Evolutionary conservation across 2,888 invertebrate genomes (phyloP).

Genomic region (Diarsia rubi): DNA sequence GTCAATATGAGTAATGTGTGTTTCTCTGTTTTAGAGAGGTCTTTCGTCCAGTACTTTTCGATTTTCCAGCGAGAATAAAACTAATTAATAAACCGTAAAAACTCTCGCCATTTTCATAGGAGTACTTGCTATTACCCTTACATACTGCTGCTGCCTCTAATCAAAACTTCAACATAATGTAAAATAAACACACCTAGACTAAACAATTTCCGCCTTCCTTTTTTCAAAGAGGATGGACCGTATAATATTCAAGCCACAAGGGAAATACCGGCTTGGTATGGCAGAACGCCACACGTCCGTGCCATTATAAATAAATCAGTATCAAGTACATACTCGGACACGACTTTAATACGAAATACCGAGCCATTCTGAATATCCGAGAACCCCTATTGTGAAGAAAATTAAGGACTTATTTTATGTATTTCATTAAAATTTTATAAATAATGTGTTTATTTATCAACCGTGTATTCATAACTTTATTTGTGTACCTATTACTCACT

Average conservation of each 20-base stretch:
- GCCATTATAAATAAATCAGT: conserved; percentile 48
- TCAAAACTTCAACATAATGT: not conserved
- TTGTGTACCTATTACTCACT: not conserved
- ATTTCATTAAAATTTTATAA: not conserved
- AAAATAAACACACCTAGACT: not conserved
- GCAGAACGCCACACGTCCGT: conserved; percentile 54
- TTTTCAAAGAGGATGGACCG: conserved; percentile 17
- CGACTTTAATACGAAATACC: conserved; percentile 32
- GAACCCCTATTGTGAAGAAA: conserved; percentile 24
- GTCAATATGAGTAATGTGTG: too few species aligned
- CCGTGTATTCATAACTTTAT: not conserved
- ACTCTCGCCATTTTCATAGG: not conserved
- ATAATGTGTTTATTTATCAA: not conserved
- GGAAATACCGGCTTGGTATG: conserved; percentile 43
- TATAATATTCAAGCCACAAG: conserved; percentile 17
- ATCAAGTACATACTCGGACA: conserved; percentile 26
- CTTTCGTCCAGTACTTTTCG: not conserved
- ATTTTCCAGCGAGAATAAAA: not conserved
- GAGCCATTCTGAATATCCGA: conserved; percentile 10
- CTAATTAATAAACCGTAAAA: not conserved
- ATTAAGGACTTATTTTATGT: conserved; percentile 10
- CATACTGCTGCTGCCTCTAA: not conserved
- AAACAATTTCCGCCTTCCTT: not conserved
- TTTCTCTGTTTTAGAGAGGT: not conserved
- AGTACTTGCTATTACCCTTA: not conserved